Conservation (phyloP, 2,113 vertebrate genomes). For the Ceyx melanurus region DNA sequence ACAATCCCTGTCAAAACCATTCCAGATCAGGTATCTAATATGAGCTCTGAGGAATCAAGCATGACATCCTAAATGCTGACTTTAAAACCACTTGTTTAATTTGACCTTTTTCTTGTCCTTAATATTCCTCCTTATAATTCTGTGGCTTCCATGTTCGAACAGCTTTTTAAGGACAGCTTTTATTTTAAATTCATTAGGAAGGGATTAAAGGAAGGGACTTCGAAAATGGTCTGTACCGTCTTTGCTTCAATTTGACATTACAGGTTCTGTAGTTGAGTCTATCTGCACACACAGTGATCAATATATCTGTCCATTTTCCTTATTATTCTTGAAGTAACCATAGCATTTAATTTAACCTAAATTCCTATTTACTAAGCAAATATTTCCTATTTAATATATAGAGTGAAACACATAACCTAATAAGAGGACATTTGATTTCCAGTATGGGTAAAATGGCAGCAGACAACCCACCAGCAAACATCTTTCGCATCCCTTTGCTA, state of each 20-base stretch:
- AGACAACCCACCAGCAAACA: rapidly evolving
- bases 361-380: neutral
- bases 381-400: neutral
- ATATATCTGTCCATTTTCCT: neutral
- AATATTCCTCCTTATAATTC: neutral
- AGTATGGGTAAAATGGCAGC: neutral
- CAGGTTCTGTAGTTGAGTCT: neutral
- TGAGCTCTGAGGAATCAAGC: neutral
- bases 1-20: conserved; percentile 21
- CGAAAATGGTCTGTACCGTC: neutral
- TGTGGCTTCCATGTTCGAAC: neutral
- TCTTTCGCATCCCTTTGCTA: neutral
- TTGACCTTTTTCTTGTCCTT: neutral
- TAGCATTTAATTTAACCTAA: neutral
- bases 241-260: neutral
- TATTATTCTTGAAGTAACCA: neutral
- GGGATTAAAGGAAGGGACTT: neutral
- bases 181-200: neutral
- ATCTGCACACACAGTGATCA: neutral
- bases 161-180: neutral
- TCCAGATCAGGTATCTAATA: neutral
- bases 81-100: neutral
- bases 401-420: neutral
- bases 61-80: neutral
- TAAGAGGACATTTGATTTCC: neutral